Percentiles rank a stretch among this genome's conserved stretches.
These are phyloP conservation scores for Apaloderma vittatum DNA, from an alignment of 2,113 vertebrate species.

Conservation along the genomic window DNA sequence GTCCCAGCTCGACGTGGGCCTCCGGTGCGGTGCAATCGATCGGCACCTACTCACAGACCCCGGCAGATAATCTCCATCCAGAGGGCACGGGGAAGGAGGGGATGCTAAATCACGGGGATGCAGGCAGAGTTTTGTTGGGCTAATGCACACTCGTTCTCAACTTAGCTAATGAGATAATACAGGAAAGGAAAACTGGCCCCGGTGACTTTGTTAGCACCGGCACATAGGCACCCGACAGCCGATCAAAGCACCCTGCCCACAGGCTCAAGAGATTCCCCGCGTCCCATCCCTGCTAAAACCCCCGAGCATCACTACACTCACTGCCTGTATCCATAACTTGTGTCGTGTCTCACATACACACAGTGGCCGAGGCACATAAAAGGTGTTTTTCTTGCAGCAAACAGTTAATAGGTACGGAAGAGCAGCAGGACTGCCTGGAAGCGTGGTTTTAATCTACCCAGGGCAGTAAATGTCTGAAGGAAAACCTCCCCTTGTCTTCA, in stretches of 20 bases:
- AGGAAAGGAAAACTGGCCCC: constrained; percentile 44
- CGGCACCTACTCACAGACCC: constrained; percentile 20
- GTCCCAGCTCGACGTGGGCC: not conserved
- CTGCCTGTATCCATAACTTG: fast-evolving
- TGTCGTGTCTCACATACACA: fast-evolving
- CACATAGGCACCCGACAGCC: constrained; percentile 43
- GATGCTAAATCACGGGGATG: constrained; percentile 49
- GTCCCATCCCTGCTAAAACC: not conserved
- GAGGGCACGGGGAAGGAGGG: constrained; percentile 16
- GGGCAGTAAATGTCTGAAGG: not conserved
- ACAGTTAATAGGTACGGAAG: not conserved
- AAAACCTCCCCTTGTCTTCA: not conserved
- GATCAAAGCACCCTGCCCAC: constrained; percentile 1
- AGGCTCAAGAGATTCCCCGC: not conserved
- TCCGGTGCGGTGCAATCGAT: not conserved
- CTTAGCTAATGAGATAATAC: constrained; percentile 69
- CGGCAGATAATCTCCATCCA: constrained; percentile 48
- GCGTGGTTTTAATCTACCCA: not conserved
- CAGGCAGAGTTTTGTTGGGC: constrained; percentile 65
- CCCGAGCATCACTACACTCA: not conserved
- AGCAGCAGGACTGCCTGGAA: fast-evolving
- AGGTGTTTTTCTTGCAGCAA: not conserved
- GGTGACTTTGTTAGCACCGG: constrained; percentile 30
- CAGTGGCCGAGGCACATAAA: not conserved
- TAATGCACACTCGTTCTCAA: constrained; percentile 50